phyloP scores from a whole-genome alignment of 2,113 vertebrate species.

The Delphinapterus leucas region DNA sequence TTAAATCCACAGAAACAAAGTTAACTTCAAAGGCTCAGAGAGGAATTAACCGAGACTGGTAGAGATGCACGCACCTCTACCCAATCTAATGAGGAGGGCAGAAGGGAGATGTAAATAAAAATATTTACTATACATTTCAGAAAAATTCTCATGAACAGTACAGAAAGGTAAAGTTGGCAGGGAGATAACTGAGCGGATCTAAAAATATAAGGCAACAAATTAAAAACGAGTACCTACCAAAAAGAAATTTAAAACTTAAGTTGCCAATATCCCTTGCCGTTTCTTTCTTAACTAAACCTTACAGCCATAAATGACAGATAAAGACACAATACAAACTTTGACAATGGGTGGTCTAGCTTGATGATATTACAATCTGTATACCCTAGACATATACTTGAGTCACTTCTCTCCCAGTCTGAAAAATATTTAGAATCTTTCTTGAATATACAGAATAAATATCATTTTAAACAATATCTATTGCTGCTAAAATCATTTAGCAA shows the following conservation, averaged over 20 bases:
- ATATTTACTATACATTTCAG: not conserved
- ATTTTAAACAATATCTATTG: not conserved
- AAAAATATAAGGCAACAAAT: slow-evolving; percentile 45
- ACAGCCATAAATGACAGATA: slow-evolving; percentile 14
- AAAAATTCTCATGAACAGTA: not conserved
- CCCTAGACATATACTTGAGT: not conserved
- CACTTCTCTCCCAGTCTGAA: not conserved
- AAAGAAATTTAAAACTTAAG: slow-evolving; percentile 18
- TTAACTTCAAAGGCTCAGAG: slow-evolving; percentile 36
- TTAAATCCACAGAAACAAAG: slow-evolving; percentile 31
- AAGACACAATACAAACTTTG: not conserved
- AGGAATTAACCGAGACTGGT: not conserved
- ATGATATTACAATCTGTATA: not conserved
- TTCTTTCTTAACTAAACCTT: slow-evolving; percentile 27
- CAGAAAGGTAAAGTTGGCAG: not conserved
- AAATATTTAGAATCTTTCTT: slow-evolving; percentile 8
- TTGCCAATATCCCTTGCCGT: not conserved
- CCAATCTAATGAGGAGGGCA: not conserved
- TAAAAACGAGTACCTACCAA: slow-evolving; percentile 16
- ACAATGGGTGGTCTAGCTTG: not conserved
- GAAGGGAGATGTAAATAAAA: slow-evolving; percentile 24
- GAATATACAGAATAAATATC: slow-evolving; percentile 12
- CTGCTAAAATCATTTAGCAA: slow-evolving; percentile 20
- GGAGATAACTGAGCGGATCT: not conserved
- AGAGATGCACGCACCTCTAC: not conserved